Base-by-base conservation (phyloP, 2,888 invertebrate genomes). In the Cordylochernes scorpioides region DNA sequence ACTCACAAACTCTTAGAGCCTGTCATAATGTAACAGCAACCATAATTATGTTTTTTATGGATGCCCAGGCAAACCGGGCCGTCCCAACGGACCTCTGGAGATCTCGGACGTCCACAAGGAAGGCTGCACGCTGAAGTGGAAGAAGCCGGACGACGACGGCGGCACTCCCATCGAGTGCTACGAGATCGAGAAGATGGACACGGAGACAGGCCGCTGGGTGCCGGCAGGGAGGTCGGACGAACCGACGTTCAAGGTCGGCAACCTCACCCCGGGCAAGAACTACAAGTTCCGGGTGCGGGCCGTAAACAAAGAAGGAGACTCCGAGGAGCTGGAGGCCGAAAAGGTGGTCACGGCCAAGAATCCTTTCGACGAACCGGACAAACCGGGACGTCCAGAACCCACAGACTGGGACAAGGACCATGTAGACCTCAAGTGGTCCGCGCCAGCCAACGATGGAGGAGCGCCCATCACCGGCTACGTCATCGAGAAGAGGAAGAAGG, bases 391-490 rank as follows among this genome's bases (percentile, higher is more conserved):
- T n/a, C n/a, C n/a, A n/a, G n/a, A n/a, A n/a, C n/a, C n/a, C n/a
- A n/a, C n/a, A n/a, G n/a, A n/a, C n/a, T n/a, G n/a, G n/a, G n/a
- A n/a, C n/a, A n/a, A n/a, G n/a, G n/a, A n/a, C n/a, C n/a, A n/a
- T n/a, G n/a, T n/a, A n/a, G n/a, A n/a, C n/a, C n/a, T n/a, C n/a
- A n/a, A n/a, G n/a, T n/a, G n/a, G n/a, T n/a, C n/a, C n/a, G n/a
- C n/a, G n/a, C n/a, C n/a, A n/a, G n/a, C n/a, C n/a, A n/a, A n/a
- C 17, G 91, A 91, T 39, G 91, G 91, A 30, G 88, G 88, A 35
- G 74, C 91, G 22, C 84, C 86, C 14, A 86, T 94, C 52, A 78
- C 78, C 42, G 82, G 75, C 22, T 91, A 91, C 53, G 57, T 86
- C 40, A 70, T 88, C 49, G 86, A 82, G 54, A 74, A 68, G 51